A percentile compares a stretch with the other conserved stretches of the same genome.
Conservation (phyloP, 2,888 invertebrate species). For the Cynaeus angustus region DNA sequence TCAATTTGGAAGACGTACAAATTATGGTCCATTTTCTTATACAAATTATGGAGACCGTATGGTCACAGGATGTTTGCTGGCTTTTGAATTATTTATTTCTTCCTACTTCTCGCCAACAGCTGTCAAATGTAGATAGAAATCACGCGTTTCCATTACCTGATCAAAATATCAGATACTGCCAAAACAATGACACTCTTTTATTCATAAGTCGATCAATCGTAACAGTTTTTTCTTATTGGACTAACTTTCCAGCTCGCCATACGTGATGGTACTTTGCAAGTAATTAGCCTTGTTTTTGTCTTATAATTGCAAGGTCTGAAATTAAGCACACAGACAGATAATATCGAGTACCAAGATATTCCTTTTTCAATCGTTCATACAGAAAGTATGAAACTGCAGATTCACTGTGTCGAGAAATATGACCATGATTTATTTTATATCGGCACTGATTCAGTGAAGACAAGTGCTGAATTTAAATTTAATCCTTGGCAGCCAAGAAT, state of each 20-base stretch:
- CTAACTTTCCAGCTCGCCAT: conserved; percentile 33
- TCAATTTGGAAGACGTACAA: conserved; percentile 10
- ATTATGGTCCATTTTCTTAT: not conserved
- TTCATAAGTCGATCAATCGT: conserved; percentile 26
- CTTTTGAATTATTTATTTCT: not conserved
- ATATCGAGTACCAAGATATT: no score
- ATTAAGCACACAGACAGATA: conserved; percentile 11
- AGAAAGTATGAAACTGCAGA: no score
- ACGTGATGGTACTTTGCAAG: conserved; percentile 39
- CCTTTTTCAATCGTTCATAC: no score
- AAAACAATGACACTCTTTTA: conserved; percentile 9
- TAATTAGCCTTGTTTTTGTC: conserved; percentile 40
- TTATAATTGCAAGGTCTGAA: conserved; percentile 27
- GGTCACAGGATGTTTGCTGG: not conserved
- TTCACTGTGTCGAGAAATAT: not conserved
- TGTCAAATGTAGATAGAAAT: not conserved
- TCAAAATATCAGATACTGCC: not conserved
- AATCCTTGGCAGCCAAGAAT: conserved; percentile 35
- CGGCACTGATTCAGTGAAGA: conserved; percentile 28
- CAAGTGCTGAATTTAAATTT: conserved; percentile 38
- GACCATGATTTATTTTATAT: conserved; percentile 15
- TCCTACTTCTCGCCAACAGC: conserved; percentile 1
- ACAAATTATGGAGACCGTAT: not conserved
- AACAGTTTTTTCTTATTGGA: conserved; percentile 31
- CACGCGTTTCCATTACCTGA: conserved; percentile 1